phyloP scores from a whole-genome alignment of 2,797 vertebrate genomes.

The Schizopygopsis malacanthus region DNA sequence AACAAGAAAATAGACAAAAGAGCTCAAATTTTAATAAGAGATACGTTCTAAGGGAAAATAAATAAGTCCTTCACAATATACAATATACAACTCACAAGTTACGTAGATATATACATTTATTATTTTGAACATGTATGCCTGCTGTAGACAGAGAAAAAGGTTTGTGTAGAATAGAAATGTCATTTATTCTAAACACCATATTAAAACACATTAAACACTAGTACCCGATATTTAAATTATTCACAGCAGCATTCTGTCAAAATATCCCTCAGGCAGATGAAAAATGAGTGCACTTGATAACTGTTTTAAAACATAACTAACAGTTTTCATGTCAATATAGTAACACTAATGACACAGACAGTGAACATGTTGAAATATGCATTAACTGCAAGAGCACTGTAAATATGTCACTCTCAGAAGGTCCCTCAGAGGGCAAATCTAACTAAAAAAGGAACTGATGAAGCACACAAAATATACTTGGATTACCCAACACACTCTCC shows the following conservation, averaged over 20 bases:
- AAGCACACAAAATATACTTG: slow-evolving; percentile 9
- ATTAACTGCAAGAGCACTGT: slow-evolving; percentile 66
- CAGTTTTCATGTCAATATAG: slow-evolving; percentile 47
- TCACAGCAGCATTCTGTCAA: background rate
- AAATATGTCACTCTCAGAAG: slow-evolving; percentile 44
- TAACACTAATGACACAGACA: slow-evolving; percentile 65
- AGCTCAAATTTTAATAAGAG: background rate
- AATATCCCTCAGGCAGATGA: background rate
- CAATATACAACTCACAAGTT: background rate
- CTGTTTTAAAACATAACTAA: slow-evolving; percentile 59
- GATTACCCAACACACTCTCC: background rate
- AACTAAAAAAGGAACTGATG: slow-evolving; percentile 1
- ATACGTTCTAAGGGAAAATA: background rate
- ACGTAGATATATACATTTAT: background rate
- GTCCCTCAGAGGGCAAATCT: background rate
- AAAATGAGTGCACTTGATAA: slow-evolving; percentile 51
- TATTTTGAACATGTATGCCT: background rate
- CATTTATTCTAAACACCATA: background rate
- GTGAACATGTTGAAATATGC: slow-evolving; percentile 57
- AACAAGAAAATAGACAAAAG: background rate
- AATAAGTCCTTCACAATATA: background rate
- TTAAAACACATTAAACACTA: background rate
- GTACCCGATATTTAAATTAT: background rate
- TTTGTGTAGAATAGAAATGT: background rate
- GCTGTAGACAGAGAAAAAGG: background rate